Conservation (phyloP, 1,140 invertebrate genomes). For the Linepithema humile region DNA sequence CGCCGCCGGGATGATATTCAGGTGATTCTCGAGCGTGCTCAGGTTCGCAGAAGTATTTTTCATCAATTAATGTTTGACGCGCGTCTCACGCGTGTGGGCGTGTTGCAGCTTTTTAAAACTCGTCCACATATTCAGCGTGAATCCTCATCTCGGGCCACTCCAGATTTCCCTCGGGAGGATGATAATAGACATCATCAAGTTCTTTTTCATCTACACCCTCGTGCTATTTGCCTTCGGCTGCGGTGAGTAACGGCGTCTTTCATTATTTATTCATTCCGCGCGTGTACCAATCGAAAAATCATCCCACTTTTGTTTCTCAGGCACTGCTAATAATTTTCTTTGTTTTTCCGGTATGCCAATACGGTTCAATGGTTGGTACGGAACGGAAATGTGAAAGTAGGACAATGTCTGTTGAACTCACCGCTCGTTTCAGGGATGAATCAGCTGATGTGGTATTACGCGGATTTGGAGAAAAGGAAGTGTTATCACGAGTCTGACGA, state of each 20-base stretch:
- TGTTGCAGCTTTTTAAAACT: conserved; percentile 92
- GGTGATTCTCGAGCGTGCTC: conserved; percentile 79
- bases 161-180: conserved; percentile 95
- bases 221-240: conserved; percentile 96
- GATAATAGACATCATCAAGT: conserved; percentile 97
- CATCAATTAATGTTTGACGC: background rate
- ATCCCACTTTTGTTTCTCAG: background rate
- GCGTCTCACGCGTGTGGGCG: background rate
- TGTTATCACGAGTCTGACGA: conserved; percentile 91
- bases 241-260: conserved; percentile 85
- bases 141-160: conserved; percentile 96
- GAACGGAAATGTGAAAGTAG: background rate
- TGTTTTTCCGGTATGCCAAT: no score
- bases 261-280: conserved; percentile 30
- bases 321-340: background rate
- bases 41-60: background rate
- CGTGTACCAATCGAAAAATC: background rate
- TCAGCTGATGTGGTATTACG: conserved; percentile 97
- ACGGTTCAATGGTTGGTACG: background rate
- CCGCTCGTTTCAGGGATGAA: conserved; percentile 89
- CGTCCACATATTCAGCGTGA: conserved; percentile 98
- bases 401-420: background rate
- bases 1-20: conserved; percentile 97
- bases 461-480: conserved; percentile 93
- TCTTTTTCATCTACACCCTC: conserved; percentile 96